A percentile compares a stretch with the other conserved stretches of the same genome.
Conservation (phyloP, 2,888 invertebrate species). For the Drosophila pegasa region DNA sequence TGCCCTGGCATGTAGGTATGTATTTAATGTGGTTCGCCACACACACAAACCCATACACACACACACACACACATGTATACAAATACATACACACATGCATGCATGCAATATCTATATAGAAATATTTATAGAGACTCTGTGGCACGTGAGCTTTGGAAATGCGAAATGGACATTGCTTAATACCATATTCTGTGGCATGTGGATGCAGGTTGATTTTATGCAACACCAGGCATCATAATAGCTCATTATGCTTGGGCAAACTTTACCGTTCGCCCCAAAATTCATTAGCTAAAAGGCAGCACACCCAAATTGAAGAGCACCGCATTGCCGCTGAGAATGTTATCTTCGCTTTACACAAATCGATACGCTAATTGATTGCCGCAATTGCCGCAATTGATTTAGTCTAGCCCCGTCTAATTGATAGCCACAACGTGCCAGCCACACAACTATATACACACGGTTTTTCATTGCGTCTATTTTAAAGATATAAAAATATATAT, state of each 20-base stretch:
- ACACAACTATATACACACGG: constrained; percentile 29
- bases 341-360: constrained; percentile 40
- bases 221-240: constrained; percentile 72
- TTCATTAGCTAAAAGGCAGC: constrained; percentile 76
- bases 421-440: constrained; percentile 67
- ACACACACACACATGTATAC: too few species aligned
- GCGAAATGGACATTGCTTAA: constrained; percentile 80
- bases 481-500: constrained; percentile 18
- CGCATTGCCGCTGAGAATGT: constrained; percentile 31
- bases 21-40: constrained; percentile 32
- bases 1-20: constrained; percentile 27
- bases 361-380: constrained; percentile 64
- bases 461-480: constrained; percentile 46
- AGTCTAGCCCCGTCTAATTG: constrained; percentile 62
- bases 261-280: constrained; percentile 46
- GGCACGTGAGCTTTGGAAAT: constrained; percentile 74
- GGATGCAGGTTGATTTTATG: constrained; percentile 61
- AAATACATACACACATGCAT: background rate
- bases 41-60: constrained; percentile 8
- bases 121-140: constrained; percentile 36
- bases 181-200: constrained; percentile 60
- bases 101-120: constrained; percentile 15
- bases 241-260: constrained; percentile 68
- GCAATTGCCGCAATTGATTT: constrained; percentile 65
- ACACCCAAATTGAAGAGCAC: constrained; percentile 43